Evolutionary conservation across 2,113 vertebrate species (phyloP).

Genomic region (Gadus macrocephalus): DNA sequence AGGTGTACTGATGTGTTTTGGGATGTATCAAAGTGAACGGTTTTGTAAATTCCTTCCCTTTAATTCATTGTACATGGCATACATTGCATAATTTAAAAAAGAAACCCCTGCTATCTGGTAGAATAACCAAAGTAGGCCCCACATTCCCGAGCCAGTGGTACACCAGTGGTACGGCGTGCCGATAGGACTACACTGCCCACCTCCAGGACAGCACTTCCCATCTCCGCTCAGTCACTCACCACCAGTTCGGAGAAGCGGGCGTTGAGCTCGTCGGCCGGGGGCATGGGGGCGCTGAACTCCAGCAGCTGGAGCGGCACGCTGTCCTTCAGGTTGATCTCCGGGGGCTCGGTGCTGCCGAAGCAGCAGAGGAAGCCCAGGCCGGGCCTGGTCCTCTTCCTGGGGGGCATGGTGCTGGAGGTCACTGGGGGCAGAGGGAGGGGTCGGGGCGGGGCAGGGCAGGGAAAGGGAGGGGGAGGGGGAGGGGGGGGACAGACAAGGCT

Average conservation of each 20-base stretch:
- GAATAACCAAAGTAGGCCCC: too few species aligned
- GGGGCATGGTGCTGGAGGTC: constrained; percentile 78
- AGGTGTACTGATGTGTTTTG: too few species aligned
- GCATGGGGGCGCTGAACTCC: constrained; percentile 93
- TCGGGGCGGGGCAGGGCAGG: constrained; percentile 48
- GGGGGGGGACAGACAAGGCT: constrained; percentile 32
- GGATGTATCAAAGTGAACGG: too few species aligned
- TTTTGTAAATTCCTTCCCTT: too few species aligned
- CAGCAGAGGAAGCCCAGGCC: constrained; percentile 93
- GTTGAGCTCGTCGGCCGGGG: constrained; percentile 88
- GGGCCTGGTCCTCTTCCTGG: constrained; percentile 90
- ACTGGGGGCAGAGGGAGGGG: constrained; percentile 26
- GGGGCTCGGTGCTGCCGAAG: constrained; percentile 85
- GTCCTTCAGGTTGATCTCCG: constrained; percentile 95
- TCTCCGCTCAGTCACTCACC: constrained; percentile 83
- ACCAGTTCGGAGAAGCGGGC: constrained; percentile 92
- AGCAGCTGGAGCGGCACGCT: constrained; percentile 88
- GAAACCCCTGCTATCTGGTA: too few species aligned
- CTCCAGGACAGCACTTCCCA: not conserved
- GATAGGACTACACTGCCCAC: not conserved
- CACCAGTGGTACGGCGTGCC: too few species aligned
- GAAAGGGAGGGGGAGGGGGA: constrained; percentile 49
- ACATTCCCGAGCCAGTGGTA: too few species aligned
- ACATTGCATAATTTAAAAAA: too few species aligned
- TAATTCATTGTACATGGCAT: too few species aligned